Percentiles rank a stretch among this genome's conserved stretches.
Evolutionary conservation across 2,888 invertebrate genomes (phyloP).

Genomic region (Lepidocyrtinus sp.): DNA sequence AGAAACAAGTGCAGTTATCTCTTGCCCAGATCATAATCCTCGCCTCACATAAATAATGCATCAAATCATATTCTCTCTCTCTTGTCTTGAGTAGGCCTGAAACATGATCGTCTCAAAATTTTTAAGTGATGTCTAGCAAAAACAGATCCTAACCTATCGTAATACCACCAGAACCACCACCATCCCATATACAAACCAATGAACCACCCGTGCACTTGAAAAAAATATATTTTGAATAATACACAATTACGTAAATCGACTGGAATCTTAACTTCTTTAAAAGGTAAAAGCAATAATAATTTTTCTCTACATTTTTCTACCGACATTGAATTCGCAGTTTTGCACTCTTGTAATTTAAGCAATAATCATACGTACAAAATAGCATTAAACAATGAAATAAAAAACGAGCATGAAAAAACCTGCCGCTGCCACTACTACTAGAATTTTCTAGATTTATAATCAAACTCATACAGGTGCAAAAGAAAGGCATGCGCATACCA

Average conservation of each 20-base stretch:
- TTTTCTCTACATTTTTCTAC: slow-evolving; percentile 18
- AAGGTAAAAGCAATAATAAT: slow-evolving; percentile 48
- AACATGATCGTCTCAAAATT: slow-evolving; percentile 7
- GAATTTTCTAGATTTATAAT: neutral
- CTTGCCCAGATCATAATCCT: neutral
- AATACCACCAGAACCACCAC: slow-evolving; percentile 5
- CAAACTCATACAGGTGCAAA: slow-evolving; percentile 2
- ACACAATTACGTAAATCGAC: slow-evolving; percentile 30
- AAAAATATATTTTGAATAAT: neutral
- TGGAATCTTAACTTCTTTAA: slow-evolving; percentile 42
- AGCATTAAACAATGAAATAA: slow-evolving; percentile 1
- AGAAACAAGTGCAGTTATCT: slow-evolving; percentile 23
- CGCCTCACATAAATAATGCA: slow-evolving; percentile 37
- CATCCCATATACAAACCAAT: slow-evolving; percentile 3
- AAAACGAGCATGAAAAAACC: slow-evolving; percentile 9
- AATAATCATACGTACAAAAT: slow-evolving; percentile 11
- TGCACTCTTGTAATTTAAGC: slow-evolving; percentile 12
- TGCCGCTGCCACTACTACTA: slow-evolving; percentile 3
- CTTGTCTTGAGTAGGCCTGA: neutral
- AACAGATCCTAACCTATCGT: slow-evolving; percentile 31
- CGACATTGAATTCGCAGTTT: slow-evolving; percentile 16
- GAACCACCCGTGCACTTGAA: neutral
- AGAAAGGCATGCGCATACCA: slow-evolving; percentile 3
- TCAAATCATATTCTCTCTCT: neutral
- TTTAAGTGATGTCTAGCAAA: neutral